Percentiles rank a stretch among this genome's conserved stretches.
Evolutionary conservation across 2,797 vertebrate genomes (phyloP).

Genomic region (Paratrypauchen microcephalus): DNA sequence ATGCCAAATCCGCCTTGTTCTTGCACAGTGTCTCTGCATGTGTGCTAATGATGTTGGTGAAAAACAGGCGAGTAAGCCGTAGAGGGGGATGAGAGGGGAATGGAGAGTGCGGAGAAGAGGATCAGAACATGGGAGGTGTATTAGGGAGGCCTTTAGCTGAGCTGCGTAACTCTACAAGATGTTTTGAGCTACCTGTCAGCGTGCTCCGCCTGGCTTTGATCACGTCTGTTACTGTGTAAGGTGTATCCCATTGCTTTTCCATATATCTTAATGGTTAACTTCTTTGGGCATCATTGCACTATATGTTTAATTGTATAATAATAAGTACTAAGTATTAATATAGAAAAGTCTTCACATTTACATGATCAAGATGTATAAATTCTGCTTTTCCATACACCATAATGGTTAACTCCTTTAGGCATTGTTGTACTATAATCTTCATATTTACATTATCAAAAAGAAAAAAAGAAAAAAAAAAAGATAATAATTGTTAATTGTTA

Average conservation of each 20-base stretch:
- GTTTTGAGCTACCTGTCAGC: conserved; percentile 56
- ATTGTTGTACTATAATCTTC: no score
- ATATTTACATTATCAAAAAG: background rate
- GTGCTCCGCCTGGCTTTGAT: conserved; percentile 30
- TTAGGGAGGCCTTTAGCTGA: conserved; percentile 65
- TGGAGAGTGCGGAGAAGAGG: conserved; percentile 32
- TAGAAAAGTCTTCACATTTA: background rate
- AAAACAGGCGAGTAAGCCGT: conserved; percentile 42
- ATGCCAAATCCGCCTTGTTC: conserved; percentile 47
- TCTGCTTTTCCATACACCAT: background rate
- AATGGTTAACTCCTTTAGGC: no score
- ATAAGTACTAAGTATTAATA: no score
- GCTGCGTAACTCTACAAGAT: conserved; percentile 51
- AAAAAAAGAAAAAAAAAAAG: no score
- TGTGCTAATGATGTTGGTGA: conserved; percentile 55
- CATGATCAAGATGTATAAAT: background rate
- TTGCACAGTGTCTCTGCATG: conserved; percentile 59
- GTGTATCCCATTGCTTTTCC: background rate
- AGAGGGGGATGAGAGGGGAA: conserved; percentile 30
- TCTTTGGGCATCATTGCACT: background rate
- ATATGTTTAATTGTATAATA: background rate
- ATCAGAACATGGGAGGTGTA: conserved; percentile 52
- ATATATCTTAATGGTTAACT: background rate
- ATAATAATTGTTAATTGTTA: no score
- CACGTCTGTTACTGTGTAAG: conserved; percentile 11